Base-by-base conservation (phyloP, 2,888 invertebrate genomes). In the Drosophila borealis region DNA sequence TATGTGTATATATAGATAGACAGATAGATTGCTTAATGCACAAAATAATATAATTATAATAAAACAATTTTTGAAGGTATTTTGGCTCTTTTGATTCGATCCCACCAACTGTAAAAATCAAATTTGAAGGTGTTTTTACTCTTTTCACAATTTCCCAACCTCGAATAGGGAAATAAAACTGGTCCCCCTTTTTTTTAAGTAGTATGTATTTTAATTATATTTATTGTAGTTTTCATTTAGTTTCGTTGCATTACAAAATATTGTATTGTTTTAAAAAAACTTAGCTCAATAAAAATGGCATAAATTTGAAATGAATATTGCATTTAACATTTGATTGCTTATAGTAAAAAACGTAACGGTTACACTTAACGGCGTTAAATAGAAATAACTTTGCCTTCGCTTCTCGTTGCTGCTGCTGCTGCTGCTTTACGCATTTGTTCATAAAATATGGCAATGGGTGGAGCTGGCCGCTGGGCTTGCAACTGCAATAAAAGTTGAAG, bases 291-390 rank as follows among this genome's bases (percentile, higher is more conserved):
- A 61, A 68, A 78, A 78, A 78, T 74, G 78, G 66, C 81, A 67
- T 68, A 88, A 61, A 78, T 83, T 88, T 75, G 55, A 88, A 88
- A 69, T 88, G 74, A 88, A 77, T 83, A 88, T 88, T 86, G 81
- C 88, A 80, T 75, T 83, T 74, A 74, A 74, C 74, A 67, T 83
- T 29, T 70, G 78, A 44, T 78, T 54, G 81, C 83, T 86, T 88
- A 83, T 54, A 78, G 70, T 83, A 83, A 65, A 84, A 81, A 83
- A 84, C 81, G 83, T 82, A 89, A 84, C 89, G 89, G 74, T 83
- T 86, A 84, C 86, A 74, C 78, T 83, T 87, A 86, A 83, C 78
- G 74, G 68, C 73, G 71, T 82, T 88, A 74, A 85, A 85, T 82
- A 82, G 70, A 74, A 77, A 89, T 88, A 88, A 83, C 81, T 86